A percentile compares a stretch with the other conserved stretches of the same genome.
Evolutionary conservation across 2,113 vertebrate genomes (phyloP).

Genomic region (Lophotis ruficrista): DNA sequence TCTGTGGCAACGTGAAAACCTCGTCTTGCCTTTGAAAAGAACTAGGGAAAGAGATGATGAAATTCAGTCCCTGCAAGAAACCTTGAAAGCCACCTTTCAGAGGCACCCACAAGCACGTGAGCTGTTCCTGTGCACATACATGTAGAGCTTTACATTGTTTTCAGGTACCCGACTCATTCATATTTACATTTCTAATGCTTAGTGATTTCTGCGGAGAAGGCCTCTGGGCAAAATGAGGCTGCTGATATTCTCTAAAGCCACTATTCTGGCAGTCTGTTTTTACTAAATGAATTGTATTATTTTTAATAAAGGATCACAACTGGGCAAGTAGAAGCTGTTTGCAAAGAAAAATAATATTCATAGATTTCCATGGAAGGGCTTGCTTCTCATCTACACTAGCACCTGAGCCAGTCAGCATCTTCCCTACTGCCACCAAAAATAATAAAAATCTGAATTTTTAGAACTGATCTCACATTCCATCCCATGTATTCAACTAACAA

Average conservation of each 20-base stretch:
- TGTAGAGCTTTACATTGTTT: not conserved
- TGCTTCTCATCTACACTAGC: not conserved
- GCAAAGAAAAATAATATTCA: not conserved
- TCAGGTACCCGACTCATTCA: not conserved
- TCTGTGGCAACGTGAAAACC: not conserved
- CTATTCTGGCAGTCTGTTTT: not conserved
- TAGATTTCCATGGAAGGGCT: not conserved
- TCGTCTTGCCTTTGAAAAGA: not conserved
- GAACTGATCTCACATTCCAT: not conserved
- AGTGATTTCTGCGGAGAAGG: not conserved
- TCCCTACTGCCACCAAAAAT: not conserved
- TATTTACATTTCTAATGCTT: not conserved
- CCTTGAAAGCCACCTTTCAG: not conserved
- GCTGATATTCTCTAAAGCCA: not conserved
- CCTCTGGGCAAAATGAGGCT: not conserved
- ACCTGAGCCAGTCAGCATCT: not conserved
- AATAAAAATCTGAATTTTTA: not conserved
- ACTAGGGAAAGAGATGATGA: not conserved
- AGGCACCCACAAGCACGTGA: not conserved
- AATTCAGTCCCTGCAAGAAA: not conserved
- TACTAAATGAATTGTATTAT: not conserved
- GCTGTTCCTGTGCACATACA: rapidly evolving
- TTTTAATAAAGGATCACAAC: not conserved
- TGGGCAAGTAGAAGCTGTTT: not conserved
- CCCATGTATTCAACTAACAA: not conserved